Base-by-base conservation (phyloP, 2,797 vertebrate species). In the Thalassophryne amazonica region DNA sequence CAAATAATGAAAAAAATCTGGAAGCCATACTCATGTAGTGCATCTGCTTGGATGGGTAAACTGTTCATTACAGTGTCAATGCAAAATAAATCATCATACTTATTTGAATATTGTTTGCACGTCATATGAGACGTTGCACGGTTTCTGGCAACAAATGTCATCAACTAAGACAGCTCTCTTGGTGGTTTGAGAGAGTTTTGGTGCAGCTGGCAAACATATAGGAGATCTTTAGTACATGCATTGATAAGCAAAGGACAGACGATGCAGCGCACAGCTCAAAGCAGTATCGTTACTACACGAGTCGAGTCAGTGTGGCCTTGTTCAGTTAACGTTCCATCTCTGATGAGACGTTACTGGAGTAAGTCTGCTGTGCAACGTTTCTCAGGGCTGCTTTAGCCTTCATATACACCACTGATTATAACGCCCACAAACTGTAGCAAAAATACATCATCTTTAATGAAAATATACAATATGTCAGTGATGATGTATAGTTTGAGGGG, bases 381-480 rank as follows among this genome's bases (percentile, higher is more conserved):
- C 46, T 59, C 32, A 34, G 69, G 66, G 69, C 60, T 45, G 50
- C 33, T 69, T 74, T 58, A 43, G 60, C 60, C 49, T 71, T 64
- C 20, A 25, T 54, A 46, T 10, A 53, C 36, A 29, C n/a, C 54
- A 46, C 57, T 78, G 81, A 83, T 84, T 79, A 81, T 59, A 72
- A 61, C 59, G 49, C 59, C 45, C 46, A 25, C 54, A 71, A 78
- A 74, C 40, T 67, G 30, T 56, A 47, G 50, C 50, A 66, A 62
- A 45, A 45, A 28, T 37, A 42, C 32, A 19, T 58, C 56, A 84
- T 76, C 71, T 73, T 80, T 76, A 77, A 85, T 78, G 59, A 78
- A 77, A 83, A 69, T 60, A 22, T 22, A 14, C 16, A n/a, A 71
- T 62, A 63, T 70, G 47, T 56, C 74, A 58, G 49, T 23, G 71